Evolutionary conservation across 2,113 vertebrate genomes (phyloP).

Genomic region (Pseudorectes ferrugineus): DNA sequence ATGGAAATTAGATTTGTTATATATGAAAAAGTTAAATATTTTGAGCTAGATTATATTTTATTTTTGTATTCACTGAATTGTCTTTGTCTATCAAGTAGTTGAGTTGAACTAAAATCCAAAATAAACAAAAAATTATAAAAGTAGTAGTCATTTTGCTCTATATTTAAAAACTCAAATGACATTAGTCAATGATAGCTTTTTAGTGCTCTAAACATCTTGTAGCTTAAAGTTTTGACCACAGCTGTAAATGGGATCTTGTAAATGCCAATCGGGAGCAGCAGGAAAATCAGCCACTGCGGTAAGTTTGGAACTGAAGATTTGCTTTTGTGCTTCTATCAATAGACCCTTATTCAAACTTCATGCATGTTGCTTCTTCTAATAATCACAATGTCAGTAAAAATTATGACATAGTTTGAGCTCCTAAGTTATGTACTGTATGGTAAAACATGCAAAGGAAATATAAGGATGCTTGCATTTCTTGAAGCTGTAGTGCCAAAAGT

Average conservation of each 20-base stretch:
- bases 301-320: background rate
- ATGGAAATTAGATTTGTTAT: background rate
- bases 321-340: background rate
- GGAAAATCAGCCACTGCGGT: rapidly evolving
- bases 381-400: background rate
- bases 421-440: background rate
- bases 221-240: background rate
- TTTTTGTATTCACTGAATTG: background rate
- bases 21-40: background rate
- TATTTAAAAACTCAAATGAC: background rate
- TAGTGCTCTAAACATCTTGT: background rate
- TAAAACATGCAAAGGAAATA: background rate
- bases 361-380: background rate
- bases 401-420: background rate
- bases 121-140: background rate
- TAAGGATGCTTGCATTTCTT: background rate
- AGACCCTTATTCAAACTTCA: background rate
- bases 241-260: background rate
- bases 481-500: background rate
- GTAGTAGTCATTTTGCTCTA: background rate
- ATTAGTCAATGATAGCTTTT: background rate
- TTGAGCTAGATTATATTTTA: background rate
- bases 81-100: background rate
- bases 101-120: background rate
- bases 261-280: rapidly evolving